phyloP scores from a whole-genome alignment of 2,888 invertebrate genomes.

The Mesochorus sp. region DNA sequence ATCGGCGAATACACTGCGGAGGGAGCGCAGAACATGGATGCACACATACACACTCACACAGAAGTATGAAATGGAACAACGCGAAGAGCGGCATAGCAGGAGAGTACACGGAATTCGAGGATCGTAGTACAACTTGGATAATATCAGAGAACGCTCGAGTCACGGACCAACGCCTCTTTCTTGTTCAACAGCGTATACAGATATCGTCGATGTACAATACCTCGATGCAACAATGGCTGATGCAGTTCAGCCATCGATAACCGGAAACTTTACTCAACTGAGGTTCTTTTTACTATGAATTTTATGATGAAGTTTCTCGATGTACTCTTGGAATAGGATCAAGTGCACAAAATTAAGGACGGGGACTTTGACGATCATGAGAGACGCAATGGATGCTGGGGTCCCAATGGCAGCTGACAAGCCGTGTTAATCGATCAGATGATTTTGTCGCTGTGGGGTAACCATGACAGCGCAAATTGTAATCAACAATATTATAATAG shows the following conservation, averaged over 20 bases:
- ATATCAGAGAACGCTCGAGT: slow-evolving; percentile 43
- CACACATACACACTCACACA: neutral
- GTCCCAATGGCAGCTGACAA: slow-evolving; percentile 5
- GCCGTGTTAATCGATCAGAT: slow-evolving; percentile 17
- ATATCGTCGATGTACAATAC: too few species aligned
- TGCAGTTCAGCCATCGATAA: neutral
- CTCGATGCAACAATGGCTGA: neutral
- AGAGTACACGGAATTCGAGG: slow-evolving; percentile 29
- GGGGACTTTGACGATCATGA: too few species aligned
- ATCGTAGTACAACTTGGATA: slow-evolving; percentile 32
- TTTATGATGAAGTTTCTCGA: neutral
- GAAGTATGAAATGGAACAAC: slow-evolving; percentile 2
- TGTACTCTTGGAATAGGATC: too few species aligned
- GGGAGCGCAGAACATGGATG: neutral
- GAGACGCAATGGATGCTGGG: neutral
- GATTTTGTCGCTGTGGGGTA: neutral
- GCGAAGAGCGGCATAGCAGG: too few species aligned
- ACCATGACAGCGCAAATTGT: neutral
- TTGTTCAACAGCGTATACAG: slow-evolving; percentile 19
- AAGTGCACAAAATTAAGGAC: too few species aligned
- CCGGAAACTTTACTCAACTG: neutral
- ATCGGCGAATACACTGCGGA: neutral
- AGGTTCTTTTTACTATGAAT: too few species aligned
- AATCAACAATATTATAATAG: slow-evolving; percentile 31
- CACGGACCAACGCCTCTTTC: slow-evolving; percentile 36